phyloP scores from a whole-genome alignment of 2,113 vertebrate genomes.

The Loxodonta africana region DNA sequence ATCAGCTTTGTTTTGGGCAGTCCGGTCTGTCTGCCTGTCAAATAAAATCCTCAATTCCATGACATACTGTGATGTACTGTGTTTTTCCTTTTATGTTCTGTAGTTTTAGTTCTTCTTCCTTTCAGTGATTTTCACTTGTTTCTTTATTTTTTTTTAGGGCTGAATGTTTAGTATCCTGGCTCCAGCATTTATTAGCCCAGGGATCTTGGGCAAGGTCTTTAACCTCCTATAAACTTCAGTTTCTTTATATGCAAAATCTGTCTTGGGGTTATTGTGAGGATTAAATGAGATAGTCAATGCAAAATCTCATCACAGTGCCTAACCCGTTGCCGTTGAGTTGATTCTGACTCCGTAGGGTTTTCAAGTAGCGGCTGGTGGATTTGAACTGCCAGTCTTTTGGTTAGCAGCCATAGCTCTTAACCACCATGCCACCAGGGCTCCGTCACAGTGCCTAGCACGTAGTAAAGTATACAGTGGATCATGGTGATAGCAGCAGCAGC shows the following conservation, averaged over 20 bases:
- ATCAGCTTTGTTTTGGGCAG: constrained; percentile 41
- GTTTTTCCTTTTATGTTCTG: constrained; percentile 42
- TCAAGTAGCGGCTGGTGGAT: too few species aligned
- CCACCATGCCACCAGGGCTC: too few species aligned
- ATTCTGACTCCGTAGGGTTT: too few species aligned
- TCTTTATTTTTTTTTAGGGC: constrained; percentile 30
- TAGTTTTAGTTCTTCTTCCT: constrained; percentile 24
- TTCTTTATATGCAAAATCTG: not conserved
- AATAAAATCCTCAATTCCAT: constrained; percentile 15
- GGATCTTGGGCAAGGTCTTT: not conserved
- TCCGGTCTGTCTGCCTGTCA: not conserved
- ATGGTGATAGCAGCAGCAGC: not conserved
- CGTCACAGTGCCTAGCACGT: not conserved
- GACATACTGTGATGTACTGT: not conserved
- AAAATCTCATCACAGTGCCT: not conserved
- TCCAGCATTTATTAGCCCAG: constrained; percentile 16
- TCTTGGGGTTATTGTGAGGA: not conserved
- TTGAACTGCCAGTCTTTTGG: too few species aligned
- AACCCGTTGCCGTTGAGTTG: too few species aligned
- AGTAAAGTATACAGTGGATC: not conserved
- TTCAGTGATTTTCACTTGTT: not conserved
- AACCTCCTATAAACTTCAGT: not conserved
- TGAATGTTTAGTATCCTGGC: constrained; percentile 16
- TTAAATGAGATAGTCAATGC: not conserved
- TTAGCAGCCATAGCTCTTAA: too few species aligned